phyloP scores from a whole-genome alignment of 2,888 invertebrate species.

The Parnassius glacialis region DNA sequence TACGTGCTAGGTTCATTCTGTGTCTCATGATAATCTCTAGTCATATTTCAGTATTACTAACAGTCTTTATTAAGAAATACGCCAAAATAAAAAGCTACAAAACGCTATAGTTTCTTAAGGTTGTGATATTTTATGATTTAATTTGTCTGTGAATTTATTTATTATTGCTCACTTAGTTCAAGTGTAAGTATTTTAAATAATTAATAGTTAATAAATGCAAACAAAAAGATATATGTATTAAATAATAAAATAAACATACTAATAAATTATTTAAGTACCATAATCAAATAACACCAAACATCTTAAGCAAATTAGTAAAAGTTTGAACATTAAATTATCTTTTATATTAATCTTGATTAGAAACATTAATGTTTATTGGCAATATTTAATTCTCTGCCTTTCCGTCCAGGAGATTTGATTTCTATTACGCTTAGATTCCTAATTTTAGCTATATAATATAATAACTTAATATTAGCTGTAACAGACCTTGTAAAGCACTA shows the following conservation, averaged over 20 bases:
- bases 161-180: constrained; percentile 9
- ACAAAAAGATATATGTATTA: background rate
- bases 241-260: too few relatives aligned
- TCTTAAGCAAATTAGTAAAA: background rate
- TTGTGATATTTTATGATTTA: constrained; percentile 35
- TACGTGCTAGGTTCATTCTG: background rate
- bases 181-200: background rate
- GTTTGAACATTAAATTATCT: background rate
- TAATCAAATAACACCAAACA: constrained; percentile 2
- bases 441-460: background rate
- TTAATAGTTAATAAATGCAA: background rate
- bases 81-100: constrained; percentile 28
- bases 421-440: constrained; percentile 4
- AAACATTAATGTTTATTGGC: background rate
- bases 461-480: constrained; percentile 1
- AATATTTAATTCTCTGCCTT: constrained; percentile 21
- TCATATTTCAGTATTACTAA: constrained; percentile 14
- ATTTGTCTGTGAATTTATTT: constrained; percentile 13
- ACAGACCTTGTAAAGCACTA: background rate
- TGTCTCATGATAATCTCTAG: constrained; percentile 1
- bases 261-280: background rate
- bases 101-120: constrained; percentile 33
- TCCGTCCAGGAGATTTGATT: constrained; percentile 26
- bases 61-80: constrained; percentile 19
- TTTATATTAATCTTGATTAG: background rate